These are phyloP conservation scores for Tolmerus cingulatus DNA, from an alignment of 2,888 invertebrate genomes.

Conservation along the genomic window DNA sequence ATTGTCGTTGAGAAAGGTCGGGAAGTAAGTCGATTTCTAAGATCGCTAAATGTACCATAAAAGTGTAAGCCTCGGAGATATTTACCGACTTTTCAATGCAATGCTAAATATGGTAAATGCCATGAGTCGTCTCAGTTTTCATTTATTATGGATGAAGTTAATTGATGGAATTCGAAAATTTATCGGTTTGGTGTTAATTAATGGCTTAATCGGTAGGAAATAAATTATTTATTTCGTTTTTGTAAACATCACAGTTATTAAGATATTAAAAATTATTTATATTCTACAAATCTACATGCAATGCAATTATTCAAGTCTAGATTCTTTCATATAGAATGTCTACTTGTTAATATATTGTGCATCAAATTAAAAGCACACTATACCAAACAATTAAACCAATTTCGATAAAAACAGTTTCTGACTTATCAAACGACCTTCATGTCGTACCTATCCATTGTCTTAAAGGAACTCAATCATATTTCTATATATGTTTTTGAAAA, in stretches of 20 bases:
- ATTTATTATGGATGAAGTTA: not conserved
- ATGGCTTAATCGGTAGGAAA: not conserved
- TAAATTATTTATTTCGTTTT: not conserved
- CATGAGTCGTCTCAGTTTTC: not conserved
- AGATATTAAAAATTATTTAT: not conserved
- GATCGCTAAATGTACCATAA: not conserved
- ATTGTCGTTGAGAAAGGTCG: not conserved
- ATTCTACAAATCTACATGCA: too few species aligned
- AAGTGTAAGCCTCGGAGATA: not conserved
- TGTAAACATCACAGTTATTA: not conserved
- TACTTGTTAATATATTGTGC: too few species aligned
- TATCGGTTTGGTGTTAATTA: not conserved
- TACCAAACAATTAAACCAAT: not conserved
- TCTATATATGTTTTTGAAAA: too few species aligned
- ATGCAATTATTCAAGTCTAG: too few species aligned
- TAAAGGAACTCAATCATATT: not conserved
- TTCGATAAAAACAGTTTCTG: not conserved
- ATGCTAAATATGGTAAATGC: not conserved
- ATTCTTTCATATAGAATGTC: too few species aligned
- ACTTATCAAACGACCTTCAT: not conserved
- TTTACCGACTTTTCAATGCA: not conserved
- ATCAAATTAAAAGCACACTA: not conserved
- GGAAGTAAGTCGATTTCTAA: not conserved
- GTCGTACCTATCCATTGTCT: not conserved
- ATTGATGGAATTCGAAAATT: not conserved